Evolutionary conservation across 2,113 vertebrate genomes (phyloP), one percentile per base, ranked within the genome.

Genomic region (Syngnathus scovelli): DNA sequence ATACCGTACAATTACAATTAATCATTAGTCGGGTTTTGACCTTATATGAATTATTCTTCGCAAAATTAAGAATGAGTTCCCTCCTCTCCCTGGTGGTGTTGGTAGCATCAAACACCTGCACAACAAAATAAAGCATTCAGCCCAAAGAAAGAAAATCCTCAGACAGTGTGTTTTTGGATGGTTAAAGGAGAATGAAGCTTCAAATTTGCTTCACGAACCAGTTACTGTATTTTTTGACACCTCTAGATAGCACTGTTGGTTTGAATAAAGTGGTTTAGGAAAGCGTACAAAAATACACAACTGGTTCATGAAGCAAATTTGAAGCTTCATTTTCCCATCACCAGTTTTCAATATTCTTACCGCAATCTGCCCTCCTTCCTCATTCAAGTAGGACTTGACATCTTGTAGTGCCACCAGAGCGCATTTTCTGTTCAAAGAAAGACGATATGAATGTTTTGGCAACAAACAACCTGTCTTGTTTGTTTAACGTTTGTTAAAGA

Each of bases 361-460:
- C 72, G 94, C 97, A 1, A 99, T 98, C 75, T 98, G 97, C 38
- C 96, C 97, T 0, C 89, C 92, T 68, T 98, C 97, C 69, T 96
- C 92, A 1, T 83, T 79, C 58, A 99, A 91, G 78, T 99, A 98
- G 0, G 71, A 76, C 85, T 96, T 96, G 48, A 99, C 95, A 0
- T 99, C 97, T 39, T 95, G 49, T n/a, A 99, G 89, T 0, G 96
- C 97, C 81, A 95, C 93, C 64, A 97, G 78, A 33, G 97, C 96
- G 77, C 95, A 99, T 16, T 90, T 90, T 69, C 97, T 99, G 90
- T 37, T 6, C 44, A 65, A 61, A 7, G 1, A 8, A 0, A 61
- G 21, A 5, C 55, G 4, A 66, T 23, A 62, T 15, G n/a, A 62
- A 59, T 59, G 36, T 33, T 36, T 37, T 2, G 2, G 16, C 6